A percentile compares a stretch with the other conserved stretches of the same genome.
Evolutionary conservation across 1,140 invertebrate genomes (phyloP).

Genomic region (Ceratosolen fusciceps): DNA sequence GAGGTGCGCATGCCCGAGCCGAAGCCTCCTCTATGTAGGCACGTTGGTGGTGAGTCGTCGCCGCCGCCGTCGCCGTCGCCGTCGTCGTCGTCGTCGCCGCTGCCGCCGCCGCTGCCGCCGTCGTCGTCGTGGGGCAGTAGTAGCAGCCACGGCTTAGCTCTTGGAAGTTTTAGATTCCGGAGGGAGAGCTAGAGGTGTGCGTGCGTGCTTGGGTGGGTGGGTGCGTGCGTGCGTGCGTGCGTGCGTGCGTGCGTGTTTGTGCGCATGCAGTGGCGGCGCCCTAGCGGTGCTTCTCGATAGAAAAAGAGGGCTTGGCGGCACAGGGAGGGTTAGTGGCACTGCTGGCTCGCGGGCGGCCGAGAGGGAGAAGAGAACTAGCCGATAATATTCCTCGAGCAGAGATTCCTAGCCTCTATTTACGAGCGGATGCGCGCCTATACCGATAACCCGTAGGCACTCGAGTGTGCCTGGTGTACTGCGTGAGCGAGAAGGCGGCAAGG

Average conservation of each 20-base stretch:
- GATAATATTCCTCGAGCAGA: constrained; percentile 33
- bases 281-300: constrained; percentile 13
- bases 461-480: not conserved
- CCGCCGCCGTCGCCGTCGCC: too few species aligned
- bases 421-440: not conserved
- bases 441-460: not conserved
- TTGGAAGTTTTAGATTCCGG: too few species aligned
- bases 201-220: not conserved
- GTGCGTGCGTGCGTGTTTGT: too few species aligned
- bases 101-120: too few species aligned
- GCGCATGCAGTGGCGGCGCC: constrained; percentile 18
- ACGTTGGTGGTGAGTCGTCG: too few species aligned
- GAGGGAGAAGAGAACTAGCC: not conserved
- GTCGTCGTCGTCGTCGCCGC: too few species aligned
- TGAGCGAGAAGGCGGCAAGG: not conserved
- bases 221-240: not conserved
- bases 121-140: too few species aligned
- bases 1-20: too few species aligned
- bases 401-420: constrained; percentile 45
- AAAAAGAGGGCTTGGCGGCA: not conserved
- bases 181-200: too few species aligned
- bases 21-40: too few species aligned
- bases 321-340: not conserved
- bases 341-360: not conserved
- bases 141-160: too few species aligned